These are phyloP conservation scores for Protodeltote pygarga DNA, from an alignment of 2,888 invertebrate genomes.

Conservation along the genomic window DNA sequence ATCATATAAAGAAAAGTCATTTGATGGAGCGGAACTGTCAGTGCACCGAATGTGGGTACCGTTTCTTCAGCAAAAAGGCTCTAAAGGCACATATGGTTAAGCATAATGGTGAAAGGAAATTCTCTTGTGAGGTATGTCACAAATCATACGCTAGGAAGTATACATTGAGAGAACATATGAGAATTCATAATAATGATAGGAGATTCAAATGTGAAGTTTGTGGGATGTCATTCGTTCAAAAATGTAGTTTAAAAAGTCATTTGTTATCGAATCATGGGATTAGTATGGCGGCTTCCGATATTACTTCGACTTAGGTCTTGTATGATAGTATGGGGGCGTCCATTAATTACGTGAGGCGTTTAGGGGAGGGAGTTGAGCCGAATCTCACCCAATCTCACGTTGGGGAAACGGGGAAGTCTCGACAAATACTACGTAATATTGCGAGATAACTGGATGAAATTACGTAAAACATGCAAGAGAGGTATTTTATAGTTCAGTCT, in stretches of 20 bases:
- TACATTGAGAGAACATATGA: slow-evolving; percentile 79
- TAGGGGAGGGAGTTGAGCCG: background rate
- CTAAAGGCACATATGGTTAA: slow-evolving; percentile 67
- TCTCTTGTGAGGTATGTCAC: slow-evolving; percentile 71
- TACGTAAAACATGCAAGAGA: too few species aligned
- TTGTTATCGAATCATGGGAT: slow-evolving; percentile 75
- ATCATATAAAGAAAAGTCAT: slow-evolving; percentile 78
- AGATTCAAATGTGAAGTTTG: slow-evolving; percentile 74
- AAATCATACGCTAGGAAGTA: slow-evolving; percentile 54
- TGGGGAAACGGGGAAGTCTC: background rate
- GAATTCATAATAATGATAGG: slow-evolving; percentile 78
- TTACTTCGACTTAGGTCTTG: too few species aligned
- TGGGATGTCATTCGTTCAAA: slow-evolving; percentile 71
- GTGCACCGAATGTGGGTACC: slow-evolving; percentile 81
- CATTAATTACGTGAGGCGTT: too few species aligned
- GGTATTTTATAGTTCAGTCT: too few species aligned
- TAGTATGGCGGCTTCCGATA: slow-evolving; percentile 70
- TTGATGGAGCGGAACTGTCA: slow-evolving; percentile 81
- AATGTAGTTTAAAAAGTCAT: slow-evolving; percentile 77
- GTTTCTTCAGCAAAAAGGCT: slow-evolving; percentile 84
- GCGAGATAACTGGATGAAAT: too few species aligned
- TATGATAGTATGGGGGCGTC: too few species aligned
- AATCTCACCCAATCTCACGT: background rate
- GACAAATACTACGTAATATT: too few species aligned
- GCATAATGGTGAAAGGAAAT: slow-evolving; percentile 65